Evolutionary conservation across 2,888 invertebrate genomes (phyloP), one percentile per base, ranked within the genome.

Genomic region (Copidosoma aretas): DNA sequence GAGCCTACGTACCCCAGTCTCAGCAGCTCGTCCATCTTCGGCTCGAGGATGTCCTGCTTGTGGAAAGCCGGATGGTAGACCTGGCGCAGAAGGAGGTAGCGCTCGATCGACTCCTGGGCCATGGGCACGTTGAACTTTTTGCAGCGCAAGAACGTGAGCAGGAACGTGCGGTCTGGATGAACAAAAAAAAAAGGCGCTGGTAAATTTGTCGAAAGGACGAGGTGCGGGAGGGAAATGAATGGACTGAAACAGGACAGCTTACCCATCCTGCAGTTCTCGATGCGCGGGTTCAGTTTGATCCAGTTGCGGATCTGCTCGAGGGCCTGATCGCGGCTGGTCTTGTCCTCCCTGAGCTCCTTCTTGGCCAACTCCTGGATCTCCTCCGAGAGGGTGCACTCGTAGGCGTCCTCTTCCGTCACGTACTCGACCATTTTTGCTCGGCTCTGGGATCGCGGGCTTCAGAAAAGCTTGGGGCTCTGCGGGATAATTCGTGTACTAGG

Each of bases 121-220:
- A 91, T 90, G 1, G 91, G 90, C 0, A 93, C 90, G 79, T 91
- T 91, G 84, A 90, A 93, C 80, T 93, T 94, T 83, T 93, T 92
- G 70, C 89, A 88, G n/a, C 93, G 88, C 61, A 94, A 86, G 81
- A 92, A 94, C 70, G 91, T 88, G 62, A 94, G 85, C 56, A 94
- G 84, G 81, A 91, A 93, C 76, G 84, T 87, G 0, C 88, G 84
- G 84, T 93, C 92, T 92, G 72, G 43, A 71, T n/a, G n/a, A n/a
- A n/a, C n/a, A n/a, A 67, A 0, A 46, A 12, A 46, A 8, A 46
- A 15, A 46, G 17, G 21, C 17, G 32, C 52, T 19, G 17, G 10
- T 39, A 58, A 25, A 4, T 19, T 43, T n/a, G 1, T 2, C 22
- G 5, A 32, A 67, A 21, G 39, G 25, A 21, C 17, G 15, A 17